Conservation (phyloP, 2,113 vertebrate species). For the Macrotis lagotis region DNA sequence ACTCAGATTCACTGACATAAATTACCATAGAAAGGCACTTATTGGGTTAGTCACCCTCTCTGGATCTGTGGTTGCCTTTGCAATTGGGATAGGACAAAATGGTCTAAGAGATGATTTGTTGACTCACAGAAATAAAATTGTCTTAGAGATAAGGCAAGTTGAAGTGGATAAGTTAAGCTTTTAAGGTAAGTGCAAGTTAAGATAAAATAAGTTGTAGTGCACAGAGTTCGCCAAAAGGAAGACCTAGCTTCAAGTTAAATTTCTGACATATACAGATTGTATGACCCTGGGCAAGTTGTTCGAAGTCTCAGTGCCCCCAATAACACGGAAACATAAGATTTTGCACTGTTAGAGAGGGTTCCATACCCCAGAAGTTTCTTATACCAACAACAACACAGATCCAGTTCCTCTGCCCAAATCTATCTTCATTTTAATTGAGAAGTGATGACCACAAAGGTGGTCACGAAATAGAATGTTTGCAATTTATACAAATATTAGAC, state of each 20-base stretch:
- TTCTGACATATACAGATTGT: background rate
- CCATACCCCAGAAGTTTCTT: background rate
- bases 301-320: background rate
- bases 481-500: background rate
- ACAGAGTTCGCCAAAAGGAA: background rate
- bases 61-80: slow-evolving; percentile 37
- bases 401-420: background rate
- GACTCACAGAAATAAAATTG: background rate
- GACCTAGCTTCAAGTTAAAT: background rate
- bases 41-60: slow-evolving; percentile 15
- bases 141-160: slow-evolving; percentile 8
- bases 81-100: background rate
- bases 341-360: background rate
- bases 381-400: background rate
- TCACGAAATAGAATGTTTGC: slow-evolving; percentile 37
- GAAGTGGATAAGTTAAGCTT: background rate
- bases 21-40: slow-evolving; percentile 17
- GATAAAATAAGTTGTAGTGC: background rate
- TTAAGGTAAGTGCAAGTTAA: background rate
- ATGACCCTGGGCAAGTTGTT: background rate
- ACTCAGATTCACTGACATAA: slow-evolving; percentile 9
- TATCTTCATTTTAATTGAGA: background rate
- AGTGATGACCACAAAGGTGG: slow-evolving; percentile 3
- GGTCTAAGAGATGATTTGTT: background rate
- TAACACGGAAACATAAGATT: background rate